Evolutionary conservation across 2,113 vertebrate species (phyloP).

Genomic region (Romanogobio albipinnatus): DNA sequence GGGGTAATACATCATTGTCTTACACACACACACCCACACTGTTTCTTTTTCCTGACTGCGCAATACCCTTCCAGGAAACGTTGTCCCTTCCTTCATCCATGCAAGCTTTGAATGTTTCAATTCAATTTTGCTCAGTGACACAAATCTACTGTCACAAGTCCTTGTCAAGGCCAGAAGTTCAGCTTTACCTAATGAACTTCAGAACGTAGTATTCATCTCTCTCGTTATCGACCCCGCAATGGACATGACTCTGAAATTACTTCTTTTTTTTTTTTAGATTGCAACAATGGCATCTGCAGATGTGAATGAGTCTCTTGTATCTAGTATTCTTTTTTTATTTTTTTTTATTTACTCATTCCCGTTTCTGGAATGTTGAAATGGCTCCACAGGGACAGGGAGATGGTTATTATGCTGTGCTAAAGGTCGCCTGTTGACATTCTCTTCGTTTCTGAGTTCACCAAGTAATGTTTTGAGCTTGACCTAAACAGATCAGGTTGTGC

Average conservation of each 20-base stretch:
- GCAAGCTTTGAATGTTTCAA: background rate
- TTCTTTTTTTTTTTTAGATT: background rate
- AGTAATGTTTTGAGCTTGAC: background rate
- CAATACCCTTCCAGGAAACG: conserved; percentile 26
- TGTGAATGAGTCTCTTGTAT: conserved; percentile 24
- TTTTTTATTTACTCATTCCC: background rate
- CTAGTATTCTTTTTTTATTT: background rate
- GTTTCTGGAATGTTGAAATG: conserved; percentile 21
- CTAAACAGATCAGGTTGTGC: background rate
- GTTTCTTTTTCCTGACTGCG: conserved; percentile 13
- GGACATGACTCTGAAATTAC: background rate
- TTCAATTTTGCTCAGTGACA: background rate
- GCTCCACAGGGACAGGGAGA: background rate
- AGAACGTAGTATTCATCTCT: background rate
- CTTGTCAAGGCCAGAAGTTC: background rate
- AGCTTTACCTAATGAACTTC: background rate
- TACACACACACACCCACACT: background rate
- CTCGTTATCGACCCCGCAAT: background rate
- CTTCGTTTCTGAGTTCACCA: background rate
- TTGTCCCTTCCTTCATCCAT: conserved; percentile 9
- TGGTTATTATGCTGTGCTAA: conserved; percentile 11
- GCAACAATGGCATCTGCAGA: conserved; percentile 24
- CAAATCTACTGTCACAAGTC: conserved; percentile 1
- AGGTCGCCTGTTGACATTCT: background rate
- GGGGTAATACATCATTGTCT: conserved; percentile 68